phyloP scores from a whole-genome alignment of 2,888 invertebrate genomes.

The Chloroclystis v-ata region DNA sequence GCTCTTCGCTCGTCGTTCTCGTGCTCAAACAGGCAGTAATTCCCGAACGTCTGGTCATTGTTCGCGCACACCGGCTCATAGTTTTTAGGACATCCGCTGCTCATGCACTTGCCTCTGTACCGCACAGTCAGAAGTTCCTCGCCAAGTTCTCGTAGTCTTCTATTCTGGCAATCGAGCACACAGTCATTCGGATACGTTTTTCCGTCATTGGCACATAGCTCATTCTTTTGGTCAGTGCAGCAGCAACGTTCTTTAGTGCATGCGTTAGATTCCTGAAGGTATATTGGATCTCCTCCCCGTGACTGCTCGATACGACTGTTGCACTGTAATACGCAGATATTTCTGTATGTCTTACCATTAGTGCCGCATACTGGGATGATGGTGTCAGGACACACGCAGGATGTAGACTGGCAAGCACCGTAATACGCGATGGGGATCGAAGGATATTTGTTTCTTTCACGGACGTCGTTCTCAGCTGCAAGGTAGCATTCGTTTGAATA shows the following conservation, averaged over 20 bases:
- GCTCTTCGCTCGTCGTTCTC: conserved; percentile 27
- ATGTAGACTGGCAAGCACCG: conserved; percentile 23
- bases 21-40: conserved; percentile 35
- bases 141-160: conserved; percentile 27
- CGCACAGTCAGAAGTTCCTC: conserved; percentile 20
- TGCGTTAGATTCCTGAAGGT: conserved; percentile 24
- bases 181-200: conserved; percentile 40
- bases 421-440: conserved; percentile 6
- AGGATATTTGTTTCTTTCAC: conserved; percentile 8
- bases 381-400: conserved; percentile 26
- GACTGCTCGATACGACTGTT: conserved; percentile 22
- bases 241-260: conserved; percentile 31
- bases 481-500: conserved; percentile 81
- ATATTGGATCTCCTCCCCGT: conserved; percentile 20
- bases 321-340: conserved; percentile 40
- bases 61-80: conserved; percentile 41
- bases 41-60: conserved; percentile 36
- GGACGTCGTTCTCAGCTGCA: conserved; percentile 53
- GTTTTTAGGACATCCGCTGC: conserved; percentile 32
- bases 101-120: conserved; percentile 33
- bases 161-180: conserved; percentile 35
- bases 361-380: conserved; percentile 41
- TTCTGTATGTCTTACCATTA: conserved; percentile 41
- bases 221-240: conserved; percentile 18
- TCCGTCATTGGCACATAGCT: conserved; percentile 37